Evolutionary conservation across 2,113 vertebrate genomes (phyloP).

Genomic region (Leptobrachium ailaonicum): DNA sequence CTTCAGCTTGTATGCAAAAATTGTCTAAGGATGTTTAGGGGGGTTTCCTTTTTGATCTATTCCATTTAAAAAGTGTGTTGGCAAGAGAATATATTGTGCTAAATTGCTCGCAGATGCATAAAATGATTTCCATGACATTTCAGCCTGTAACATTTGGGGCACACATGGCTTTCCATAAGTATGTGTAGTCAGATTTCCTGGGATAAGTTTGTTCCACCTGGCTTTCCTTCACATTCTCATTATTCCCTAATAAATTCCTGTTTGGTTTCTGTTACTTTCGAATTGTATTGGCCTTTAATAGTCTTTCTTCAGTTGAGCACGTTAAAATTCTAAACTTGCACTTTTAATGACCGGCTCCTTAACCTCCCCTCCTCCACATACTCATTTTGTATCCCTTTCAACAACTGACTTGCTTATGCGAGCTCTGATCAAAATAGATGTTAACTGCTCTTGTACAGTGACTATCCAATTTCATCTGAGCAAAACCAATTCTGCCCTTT

Average conservation of each 20-base stretch:
- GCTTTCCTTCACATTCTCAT: slow-evolving; percentile 32
- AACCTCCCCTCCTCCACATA: too few species aligned
- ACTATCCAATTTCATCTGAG: slow-evolving; percentile 42
- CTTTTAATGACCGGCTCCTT: slow-evolving; percentile 23
- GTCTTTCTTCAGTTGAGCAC: slow-evolving; percentile 25
- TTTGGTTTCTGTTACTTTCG: slow-evolving; percentile 15
- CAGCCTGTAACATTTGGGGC: slow-evolving; percentile 54
- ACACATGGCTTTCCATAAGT: slow-evolving; percentile 50
- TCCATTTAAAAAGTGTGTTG: slow-evolving; percentile 42
- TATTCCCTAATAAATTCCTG: slow-evolving; percentile 29
- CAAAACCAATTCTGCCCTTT: slow-evolving; percentile 46
- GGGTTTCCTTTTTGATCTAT: slow-evolving; percentile 51
- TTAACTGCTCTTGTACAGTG: slow-evolving; percentile 31
- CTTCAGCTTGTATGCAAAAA: slow-evolving; percentile 24
- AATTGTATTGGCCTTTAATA: slow-evolving; percentile 16
- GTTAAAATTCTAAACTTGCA: slow-evolving; percentile 1
- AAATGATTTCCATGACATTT: slow-evolving; percentile 58
- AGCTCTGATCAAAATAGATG: slow-evolving; percentile 40
- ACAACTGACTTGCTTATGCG: slow-evolving; percentile 33
- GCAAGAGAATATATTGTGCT: slow-evolving; percentile 44
- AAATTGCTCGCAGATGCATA: slow-evolving; percentile 54
- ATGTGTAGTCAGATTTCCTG: slow-evolving; percentile 56
- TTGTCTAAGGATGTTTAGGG: slow-evolving; percentile 49
- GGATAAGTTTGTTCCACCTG: slow-evolving; percentile 24
- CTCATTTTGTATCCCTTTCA: slow-evolving; percentile 19